Percentiles rank a stretch among this genome's conserved stretches.
These are phyloP conservation scores for Stramonita haemastoma DNA, from an alignment of 2,888 invertebrate genomes.

Conservation along the genomic window DNA sequence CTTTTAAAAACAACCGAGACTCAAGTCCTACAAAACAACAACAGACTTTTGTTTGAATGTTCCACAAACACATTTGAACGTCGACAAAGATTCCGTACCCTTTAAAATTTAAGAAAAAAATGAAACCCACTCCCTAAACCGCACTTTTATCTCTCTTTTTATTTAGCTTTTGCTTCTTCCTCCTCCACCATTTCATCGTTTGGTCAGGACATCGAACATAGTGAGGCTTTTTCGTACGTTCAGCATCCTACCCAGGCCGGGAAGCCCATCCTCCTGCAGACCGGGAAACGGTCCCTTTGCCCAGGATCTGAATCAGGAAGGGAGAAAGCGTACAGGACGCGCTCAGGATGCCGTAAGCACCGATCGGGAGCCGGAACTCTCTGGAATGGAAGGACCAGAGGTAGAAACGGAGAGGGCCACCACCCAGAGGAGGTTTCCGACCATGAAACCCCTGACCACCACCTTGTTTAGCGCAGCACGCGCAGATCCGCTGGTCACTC, in stretches of 20 bases:
- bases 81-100: too few species aligned
- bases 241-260: conserved; percentile 48
- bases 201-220: conserved; percentile 48
- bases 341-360: conserved; percentile 60
- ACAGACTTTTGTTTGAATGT: too few species aligned
- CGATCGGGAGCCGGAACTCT: conserved; percentile 54
- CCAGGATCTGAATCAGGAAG: conserved; percentile 59
- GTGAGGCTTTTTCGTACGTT: conserved; percentile 51
- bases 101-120: too few species aligned
- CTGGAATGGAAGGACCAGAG: conserved; percentile 52
- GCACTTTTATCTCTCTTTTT: too few species aligned
- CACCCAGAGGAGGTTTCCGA: conserved; percentile 59
- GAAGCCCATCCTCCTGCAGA: conserved; percentile 54
- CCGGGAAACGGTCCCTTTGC: conserved; percentile 59
- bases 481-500: conserved; percentile 53
- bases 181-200: neutral
- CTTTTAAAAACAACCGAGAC: too few species aligned
- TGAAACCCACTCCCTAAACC: too few species aligned
- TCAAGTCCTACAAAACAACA: too few species aligned
- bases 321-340: conserved; percentile 61
- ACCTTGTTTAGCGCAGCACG: conserved; percentile 54
- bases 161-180: too few species aligned
- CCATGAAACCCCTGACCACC: conserved; percentile 52
- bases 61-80: too few species aligned
- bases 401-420: conserved; percentile 58